Evolutionary conservation across 2,797 vertebrate species (phyloP).

Genomic region (Tadarida brasiliensis): DNA sequence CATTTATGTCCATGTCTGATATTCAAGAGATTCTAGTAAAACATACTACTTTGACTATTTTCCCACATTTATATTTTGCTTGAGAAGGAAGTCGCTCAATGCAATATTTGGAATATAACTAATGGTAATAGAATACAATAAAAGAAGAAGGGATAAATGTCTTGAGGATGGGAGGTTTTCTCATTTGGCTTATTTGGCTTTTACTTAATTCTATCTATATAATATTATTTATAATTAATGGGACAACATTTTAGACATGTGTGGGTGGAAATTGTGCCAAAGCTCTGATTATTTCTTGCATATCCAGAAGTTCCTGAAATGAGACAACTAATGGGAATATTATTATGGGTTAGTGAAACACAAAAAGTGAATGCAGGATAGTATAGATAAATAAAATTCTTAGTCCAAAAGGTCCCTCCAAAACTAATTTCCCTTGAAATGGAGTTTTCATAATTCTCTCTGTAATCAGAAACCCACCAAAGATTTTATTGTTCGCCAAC

Average conservation of each 20-base stretch:
- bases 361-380: not conserved
- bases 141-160: not conserved
- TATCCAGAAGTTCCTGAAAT: not conserved
- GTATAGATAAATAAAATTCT: not conserved
- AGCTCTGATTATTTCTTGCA: not conserved
- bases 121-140: not conserved
- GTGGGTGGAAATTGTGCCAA: not conserved
- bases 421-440: not conserved
- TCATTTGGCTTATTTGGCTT: not conserved
- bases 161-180: not conserved
- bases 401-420: not conserved
- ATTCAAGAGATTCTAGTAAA: not conserved
- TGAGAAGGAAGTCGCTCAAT: not conserved
- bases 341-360: not conserved
- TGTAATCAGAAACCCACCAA: not conserved
- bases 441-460: not conserved
- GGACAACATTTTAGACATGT: not conserved
- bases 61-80: not conserved
- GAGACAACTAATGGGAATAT: not conserved
- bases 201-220: not conserved
- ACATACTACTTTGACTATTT: not conserved
- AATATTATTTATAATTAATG: not conserved
- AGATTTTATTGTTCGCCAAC: not conserved
- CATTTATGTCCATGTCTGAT: not conserved
- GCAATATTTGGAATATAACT: not conserved